Base-by-base conservation (phyloP, 2,888 invertebrate genomes). In the Helobdella robusta region DNA sequence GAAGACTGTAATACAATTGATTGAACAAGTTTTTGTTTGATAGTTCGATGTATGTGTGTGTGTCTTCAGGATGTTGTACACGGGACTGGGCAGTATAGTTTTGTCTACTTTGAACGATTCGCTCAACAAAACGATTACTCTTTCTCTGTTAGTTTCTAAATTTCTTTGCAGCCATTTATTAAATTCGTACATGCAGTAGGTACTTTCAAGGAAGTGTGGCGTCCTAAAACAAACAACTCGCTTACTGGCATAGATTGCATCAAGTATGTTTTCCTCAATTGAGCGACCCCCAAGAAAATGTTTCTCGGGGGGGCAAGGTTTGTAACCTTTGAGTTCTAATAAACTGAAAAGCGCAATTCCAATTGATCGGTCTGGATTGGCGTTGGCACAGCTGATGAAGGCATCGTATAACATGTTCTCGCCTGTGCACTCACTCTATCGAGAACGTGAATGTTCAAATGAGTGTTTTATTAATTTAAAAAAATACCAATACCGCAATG, bases 121-220 rank as follows among this genome's bases (percentile, higher is more conserved):
- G 34, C 35, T 28, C 30, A 54, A 18, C n/a, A 69, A 56, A 20
- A 61, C 44, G 5, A 68, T 35, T 2, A 68, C 40, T 5, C 68
- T 59, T 1, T 61, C 28, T 6, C 40, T 60, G 1, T 52, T 59
- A 0, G 28, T 15, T 28, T 65, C 25, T 3, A 67, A n/a, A 32
- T 64, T 63, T 5, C 63, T 28, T 20, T 54, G 40, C 59, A 64
- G 54, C 6, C 72, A 72, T 67, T 70, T 72, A 23, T 71, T 67
- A 25, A 73, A 70, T 65, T 74, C 74, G 54, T 70, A 72, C 59
- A 71, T 63, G 61, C 73, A 73, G 68, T 69, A 72, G n/a, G 69
- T 63, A 52, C 72, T 72, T 4, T 60, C n/a, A 3, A 72, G 28
- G 60, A 71, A 74, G 8, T 46, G 60, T n/a, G 60, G 54, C 5